Evolutionary conservation across 2,888 invertebrate species (phyloP).

Genomic region (Drosophila neonasuta): DNA sequence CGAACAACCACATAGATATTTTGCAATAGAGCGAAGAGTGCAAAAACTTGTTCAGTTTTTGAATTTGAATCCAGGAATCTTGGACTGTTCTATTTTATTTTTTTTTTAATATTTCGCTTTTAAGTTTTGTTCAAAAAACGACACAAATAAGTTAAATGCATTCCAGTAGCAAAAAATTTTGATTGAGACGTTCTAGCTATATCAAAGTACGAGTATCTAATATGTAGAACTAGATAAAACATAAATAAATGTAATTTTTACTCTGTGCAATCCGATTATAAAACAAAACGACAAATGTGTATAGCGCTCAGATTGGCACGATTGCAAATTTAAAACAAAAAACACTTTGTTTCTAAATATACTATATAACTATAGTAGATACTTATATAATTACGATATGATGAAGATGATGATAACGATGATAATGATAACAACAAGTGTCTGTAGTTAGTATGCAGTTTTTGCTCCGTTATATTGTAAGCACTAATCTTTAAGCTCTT

Average conservation of each 20-base stretch:
- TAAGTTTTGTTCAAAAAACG: constrained; percentile 5
- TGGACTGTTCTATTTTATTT: constrained; percentile 18
- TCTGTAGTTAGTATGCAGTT: constrained; percentile 64
- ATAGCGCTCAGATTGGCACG: constrained; percentile 36
- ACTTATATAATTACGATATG: constrained; percentile 27
- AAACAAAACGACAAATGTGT: constrained; percentile 17
- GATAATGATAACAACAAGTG: constrained; percentile 29
- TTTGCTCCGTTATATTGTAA: constrained; percentile 61
- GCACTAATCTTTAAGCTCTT: constrained; percentile 58
- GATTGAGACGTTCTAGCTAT: constrained; percentile 54
- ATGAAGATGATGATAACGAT: constrained; percentile 28
- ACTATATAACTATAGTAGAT: constrained; percentile 21
- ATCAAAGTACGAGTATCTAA: constrained; percentile 22
- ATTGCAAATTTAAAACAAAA: constrained; percentile 26
- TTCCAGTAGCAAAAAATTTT: constrained; percentile 73
- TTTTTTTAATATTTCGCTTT: neutral
- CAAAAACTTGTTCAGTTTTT: constrained; percentile 15
- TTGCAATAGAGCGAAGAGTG: constrained; percentile 9
- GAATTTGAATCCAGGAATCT: constrained; percentile 22
- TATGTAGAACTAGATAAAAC: constrained; percentile 43
- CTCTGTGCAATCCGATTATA: constrained; percentile 48
- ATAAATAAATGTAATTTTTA: constrained; percentile 21
- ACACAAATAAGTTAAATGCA: constrained; percentile 51
- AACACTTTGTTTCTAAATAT: constrained; percentile 36
- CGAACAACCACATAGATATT: constrained; percentile 12